Base-by-base conservation (phyloP, 2,888 invertebrate genomes). In the Agonopterix subpropinquella region DNA sequence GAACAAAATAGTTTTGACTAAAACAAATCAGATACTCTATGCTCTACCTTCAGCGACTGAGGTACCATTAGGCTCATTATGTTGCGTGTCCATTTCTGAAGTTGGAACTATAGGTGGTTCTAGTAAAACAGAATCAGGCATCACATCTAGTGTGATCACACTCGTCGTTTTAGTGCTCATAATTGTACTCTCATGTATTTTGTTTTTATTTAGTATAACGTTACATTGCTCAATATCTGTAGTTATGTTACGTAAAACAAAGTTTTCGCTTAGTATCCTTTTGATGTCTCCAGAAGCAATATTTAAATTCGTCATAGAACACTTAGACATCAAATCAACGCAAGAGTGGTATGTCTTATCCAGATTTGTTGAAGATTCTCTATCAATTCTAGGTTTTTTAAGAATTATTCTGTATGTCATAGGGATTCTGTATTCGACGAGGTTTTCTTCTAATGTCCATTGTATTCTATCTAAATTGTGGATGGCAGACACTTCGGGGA, bases 261-360 rank as follows among this genome's bases (percentile, higher is more conserved):
- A 57, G 13, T 75, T 77, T 51, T 85, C 84, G 56, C 85, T 84
- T 45, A 70, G 56, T 13, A 73, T 68, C 57, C 59, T 77, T 41
- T 61, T 56, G 2, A 76, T 51, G 56, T 80, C 73, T 11, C 71
- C 73, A 13, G 68, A 68, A 11, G 54, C 67, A 35, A 65, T 47
- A 39, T 68, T 57, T 43, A 62, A 43, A 36, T 56, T 62, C 13
- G 65, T 62, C 44, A 62, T 53, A 36, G 75, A 68, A 35, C 62
- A 64, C 9, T 57, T 51, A 11, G 61, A 55, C 11, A 70, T 54
- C 39, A 77, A 69, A 62, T 86, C 87, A 10, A 87, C 75, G 53
- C 87, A 86, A 2, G 87, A 87, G 57, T 86, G 74, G 57, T 83
- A 86, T 1, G 67, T 64, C 56, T 74, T 80, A n/a, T 43, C 54